Conservation (phyloP, 2,888 invertebrate species). For the Amiota minor region DNA sequence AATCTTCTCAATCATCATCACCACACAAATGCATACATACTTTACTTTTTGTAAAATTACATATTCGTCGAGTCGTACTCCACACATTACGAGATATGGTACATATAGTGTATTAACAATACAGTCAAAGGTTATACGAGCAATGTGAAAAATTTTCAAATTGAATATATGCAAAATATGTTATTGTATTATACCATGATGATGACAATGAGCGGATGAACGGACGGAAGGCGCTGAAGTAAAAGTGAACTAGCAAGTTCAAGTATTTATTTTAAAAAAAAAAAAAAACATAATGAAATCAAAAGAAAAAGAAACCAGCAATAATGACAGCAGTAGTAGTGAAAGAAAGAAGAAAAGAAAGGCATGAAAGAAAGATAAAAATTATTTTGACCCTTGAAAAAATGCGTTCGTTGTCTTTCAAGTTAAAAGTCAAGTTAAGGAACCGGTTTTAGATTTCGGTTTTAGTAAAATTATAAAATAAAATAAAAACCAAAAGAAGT, state of each 20-base stretch:
- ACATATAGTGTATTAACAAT: too few species aligned
- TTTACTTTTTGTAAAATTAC: too few species aligned
- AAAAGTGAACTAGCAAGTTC: slow-evolving; percentile 66
- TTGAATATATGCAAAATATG: too few species aligned
- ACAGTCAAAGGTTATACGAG: too few species aligned
- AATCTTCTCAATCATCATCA: too few species aligned
- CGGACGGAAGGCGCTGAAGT: slow-evolving; percentile 40
- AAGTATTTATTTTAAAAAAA: slow-evolving; percentile 58
- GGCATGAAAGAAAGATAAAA: slow-evolving; percentile 2
- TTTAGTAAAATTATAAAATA: neutral
- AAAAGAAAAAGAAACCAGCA: slow-evolving; percentile 30
- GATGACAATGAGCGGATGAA: neutral
- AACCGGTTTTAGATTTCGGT: slow-evolving; percentile 4
- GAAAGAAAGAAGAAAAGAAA: slow-evolving; percentile 26
- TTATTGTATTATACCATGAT: neutral
- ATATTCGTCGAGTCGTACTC: too few species aligned
- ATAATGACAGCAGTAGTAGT: slow-evolving; percentile 33
- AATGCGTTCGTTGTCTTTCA: neutral
- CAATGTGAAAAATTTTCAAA: too few species aligned
- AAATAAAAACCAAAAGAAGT: too few species aligned
- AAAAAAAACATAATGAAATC: slow-evolving; percentile 33
- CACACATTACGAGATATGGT: too few species aligned
- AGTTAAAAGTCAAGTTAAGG: neutral
- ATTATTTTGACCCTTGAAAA: slow-evolving; percentile 18
- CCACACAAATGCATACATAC: too few species aligned